phyloP scores from a whole-genome alignment of 2,888 invertebrate species.

The Stramonita haemastoma region DNA sequence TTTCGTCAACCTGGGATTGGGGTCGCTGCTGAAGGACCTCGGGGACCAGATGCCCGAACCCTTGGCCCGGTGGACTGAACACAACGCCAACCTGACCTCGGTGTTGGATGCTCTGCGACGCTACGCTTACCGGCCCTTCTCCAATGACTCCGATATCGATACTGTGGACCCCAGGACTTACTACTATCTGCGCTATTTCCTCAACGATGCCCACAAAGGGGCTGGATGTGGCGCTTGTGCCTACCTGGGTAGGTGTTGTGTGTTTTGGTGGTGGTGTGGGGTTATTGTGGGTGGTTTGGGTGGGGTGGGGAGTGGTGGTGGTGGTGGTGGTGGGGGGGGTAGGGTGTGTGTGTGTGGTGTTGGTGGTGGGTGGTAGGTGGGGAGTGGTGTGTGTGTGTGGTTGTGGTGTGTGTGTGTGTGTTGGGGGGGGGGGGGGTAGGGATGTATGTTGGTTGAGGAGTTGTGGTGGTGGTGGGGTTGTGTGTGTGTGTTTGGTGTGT shows the following conservation, averaged over 20 bases:
- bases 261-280: no score
- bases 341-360: no score
- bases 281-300: no score
- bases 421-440: no score
- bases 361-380: no score
- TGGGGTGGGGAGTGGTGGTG: neutral
- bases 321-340: neutral
- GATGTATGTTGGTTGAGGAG: no score
- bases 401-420: no score
- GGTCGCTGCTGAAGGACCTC: slow-evolving; percentile 62
- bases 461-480: no score
- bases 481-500: no score
- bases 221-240: slow-evolving; percentile 62
- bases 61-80: slow-evolving; percentile 60
- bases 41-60: slow-evolving; percentile 58
- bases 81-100: slow-evolving; percentile 67
- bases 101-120: slow-evolving; percentile 65
- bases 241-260: slow-evolving; percentile 67
- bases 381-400: no score
- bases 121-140: slow-evolving; percentile 68
- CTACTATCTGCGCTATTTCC: slow-evolving; percentile 65
- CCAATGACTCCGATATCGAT: slow-evolving; percentile 57
- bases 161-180: slow-evolving; percentile 70
- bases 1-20: slow-evolving; percentile 70
- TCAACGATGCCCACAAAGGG: slow-evolving; percentile 58